These are phyloP conservation scores for Caracal caracal DNA, from an alignment of 2,113 vertebrate species.

Conservation along the genomic window DNA sequence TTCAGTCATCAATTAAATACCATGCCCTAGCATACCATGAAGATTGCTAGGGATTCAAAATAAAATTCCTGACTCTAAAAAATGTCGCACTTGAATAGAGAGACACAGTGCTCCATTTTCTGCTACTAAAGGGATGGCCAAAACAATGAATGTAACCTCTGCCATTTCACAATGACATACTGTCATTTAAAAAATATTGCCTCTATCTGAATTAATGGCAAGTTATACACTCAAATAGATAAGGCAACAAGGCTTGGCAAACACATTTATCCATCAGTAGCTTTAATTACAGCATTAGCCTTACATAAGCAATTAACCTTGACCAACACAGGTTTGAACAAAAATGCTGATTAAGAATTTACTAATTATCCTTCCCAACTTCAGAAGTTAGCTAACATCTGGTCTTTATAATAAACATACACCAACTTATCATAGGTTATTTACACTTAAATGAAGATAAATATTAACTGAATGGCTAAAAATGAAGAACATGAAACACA, in stretches of 20 bases:
- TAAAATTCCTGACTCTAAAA: background rate
- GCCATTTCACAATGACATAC: background rate
- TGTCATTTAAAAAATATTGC: background rate
- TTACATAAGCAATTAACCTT: slow-evolving; percentile 49
- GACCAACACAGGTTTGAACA: background rate
- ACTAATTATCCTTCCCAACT: slow-evolving; percentile 43
- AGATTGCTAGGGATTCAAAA: background rate
- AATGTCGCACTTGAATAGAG: background rate
- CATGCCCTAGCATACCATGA: background rate
- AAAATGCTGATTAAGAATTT: slow-evolving; percentile 50
- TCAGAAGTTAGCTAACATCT: slow-evolving; percentile 56
- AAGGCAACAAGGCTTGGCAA: slow-evolving; percentile 44
- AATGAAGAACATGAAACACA: slow-evolving; percentile 29
- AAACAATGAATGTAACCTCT: background rate
- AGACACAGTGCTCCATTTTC: background rate
- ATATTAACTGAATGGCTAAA: slow-evolving; percentile 1
- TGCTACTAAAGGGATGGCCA: background rate
- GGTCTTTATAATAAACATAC: slow-evolving; percentile 39
- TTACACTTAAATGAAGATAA: slow-evolving; percentile 55
- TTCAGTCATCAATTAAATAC: background rate
- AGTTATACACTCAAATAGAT: background rate
- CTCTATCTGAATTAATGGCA: background rate
- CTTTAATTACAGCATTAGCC: slow-evolving; percentile 44
- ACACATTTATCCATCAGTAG: background rate
- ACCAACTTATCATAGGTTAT: background rate